phyloP scores from a whole-genome alignment of 2,797 vertebrate genomes.

The Rhynchotus rufescens region DNA sequence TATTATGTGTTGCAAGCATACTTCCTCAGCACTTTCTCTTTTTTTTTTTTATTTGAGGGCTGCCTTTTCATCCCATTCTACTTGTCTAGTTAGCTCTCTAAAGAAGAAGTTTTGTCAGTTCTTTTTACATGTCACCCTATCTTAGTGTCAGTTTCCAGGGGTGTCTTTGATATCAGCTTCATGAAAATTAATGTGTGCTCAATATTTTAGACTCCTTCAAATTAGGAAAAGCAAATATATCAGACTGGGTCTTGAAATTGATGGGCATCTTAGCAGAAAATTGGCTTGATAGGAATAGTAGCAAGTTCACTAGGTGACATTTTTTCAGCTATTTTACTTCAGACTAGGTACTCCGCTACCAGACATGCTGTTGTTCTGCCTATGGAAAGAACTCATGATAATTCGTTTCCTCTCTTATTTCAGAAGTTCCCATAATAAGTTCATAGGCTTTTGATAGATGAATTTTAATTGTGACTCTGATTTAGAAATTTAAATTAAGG shows the following conservation, averaged over 20 bases:
- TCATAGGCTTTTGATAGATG: background rate
- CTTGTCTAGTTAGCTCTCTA: background rate
- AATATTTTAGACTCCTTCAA: background rate
- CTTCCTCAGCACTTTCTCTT: background rate
- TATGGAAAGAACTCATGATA: background rate
- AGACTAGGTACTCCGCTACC: background rate
- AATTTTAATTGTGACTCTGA: background rate
- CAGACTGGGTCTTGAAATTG: background rate
- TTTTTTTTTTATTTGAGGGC: background rate
- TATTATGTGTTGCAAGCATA: background rate
- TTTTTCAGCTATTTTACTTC: background rate
- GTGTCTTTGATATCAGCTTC: background rate
- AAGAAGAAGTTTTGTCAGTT: background rate
- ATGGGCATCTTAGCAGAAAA: background rate
- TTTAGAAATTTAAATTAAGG: background rate
- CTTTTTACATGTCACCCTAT: background rate
- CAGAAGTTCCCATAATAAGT: background rate
- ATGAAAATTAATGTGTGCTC: background rate
- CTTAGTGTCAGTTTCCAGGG: background rate
- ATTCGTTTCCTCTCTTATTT: background rate
- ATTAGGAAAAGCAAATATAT: background rate
- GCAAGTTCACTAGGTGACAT: background rate
- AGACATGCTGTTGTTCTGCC: background rate
- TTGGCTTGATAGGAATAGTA: background rate
- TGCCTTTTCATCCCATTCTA: background rate